These are phyloP conservation scores for Syngnathus rostellatus DNA, from an alignment of 2,797 vertebrate species.

Conservation along the genomic window DNA sequence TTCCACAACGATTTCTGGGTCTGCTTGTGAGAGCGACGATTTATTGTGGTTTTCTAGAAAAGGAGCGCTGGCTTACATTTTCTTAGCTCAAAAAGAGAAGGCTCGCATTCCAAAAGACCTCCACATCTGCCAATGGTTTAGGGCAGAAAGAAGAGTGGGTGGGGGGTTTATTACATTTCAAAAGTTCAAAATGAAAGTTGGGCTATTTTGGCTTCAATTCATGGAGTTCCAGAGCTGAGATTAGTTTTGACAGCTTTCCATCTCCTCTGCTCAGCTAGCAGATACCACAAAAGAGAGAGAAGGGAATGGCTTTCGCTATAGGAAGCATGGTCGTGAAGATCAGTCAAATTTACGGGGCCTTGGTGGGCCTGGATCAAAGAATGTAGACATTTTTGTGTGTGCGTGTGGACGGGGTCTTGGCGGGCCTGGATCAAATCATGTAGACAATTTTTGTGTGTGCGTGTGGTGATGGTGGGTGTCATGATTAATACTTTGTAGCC, in stretches of 20 bases:
- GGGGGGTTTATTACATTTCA: conserved; percentile 71
- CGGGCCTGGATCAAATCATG: conserved; percentile 53
- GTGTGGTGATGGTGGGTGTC: conserved; percentile 6
- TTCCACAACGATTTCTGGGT: conserved; percentile 1
- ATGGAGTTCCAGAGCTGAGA: conserved; percentile 39
- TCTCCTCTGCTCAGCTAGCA: conserved; percentile 46
- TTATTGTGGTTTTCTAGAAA: conserved; percentile 62
- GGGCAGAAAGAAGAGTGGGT: conserved; percentile 35
- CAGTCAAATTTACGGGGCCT: conserved; percentile 36
- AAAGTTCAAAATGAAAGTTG: conserved; percentile 67
- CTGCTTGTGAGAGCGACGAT: neutral
- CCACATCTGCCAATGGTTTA: conserved; percentile 79
- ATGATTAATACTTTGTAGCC: conserved; percentile 25
- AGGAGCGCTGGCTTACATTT: conserved; percentile 70
- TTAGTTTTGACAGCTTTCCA: conserved; percentile 66
- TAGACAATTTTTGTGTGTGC: conserved; percentile 17
- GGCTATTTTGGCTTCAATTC: conserved; percentile 59
- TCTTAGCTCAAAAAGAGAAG: conserved; percentile 64
- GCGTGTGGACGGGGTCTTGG: conserved; percentile 12
- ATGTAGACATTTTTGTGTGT: conserved; percentile 22
- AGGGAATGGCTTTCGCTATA: conserved; percentile 47
- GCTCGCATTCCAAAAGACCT: conserved; percentile 74
- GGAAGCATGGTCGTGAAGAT: conserved; percentile 48
- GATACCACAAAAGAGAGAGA: conserved; percentile 62
- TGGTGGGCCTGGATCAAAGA: conserved; percentile 52